Evolutionary conservation across 2,113 vertebrate genomes (phyloP).

Genomic region (Xiphophorus couchianus): DNA sequence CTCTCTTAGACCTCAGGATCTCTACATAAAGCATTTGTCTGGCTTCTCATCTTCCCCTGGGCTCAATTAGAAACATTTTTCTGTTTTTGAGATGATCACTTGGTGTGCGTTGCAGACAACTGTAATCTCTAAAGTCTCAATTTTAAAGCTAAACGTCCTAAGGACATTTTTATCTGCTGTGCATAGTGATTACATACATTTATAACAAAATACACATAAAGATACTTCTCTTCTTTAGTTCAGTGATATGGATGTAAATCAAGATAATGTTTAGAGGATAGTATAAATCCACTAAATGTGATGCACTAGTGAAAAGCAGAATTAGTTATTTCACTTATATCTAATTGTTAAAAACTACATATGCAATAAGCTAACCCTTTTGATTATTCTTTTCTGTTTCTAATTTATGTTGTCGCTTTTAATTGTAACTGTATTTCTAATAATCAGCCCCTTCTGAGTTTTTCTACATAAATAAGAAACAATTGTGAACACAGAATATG

Average conservation of each 20-base stretch:
- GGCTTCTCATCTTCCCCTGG: constrained; percentile 41
- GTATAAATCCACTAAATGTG: too few species aligned
- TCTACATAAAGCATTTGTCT: constrained; percentile 31
- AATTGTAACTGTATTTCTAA: too few species aligned
- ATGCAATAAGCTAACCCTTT: too few species aligned
- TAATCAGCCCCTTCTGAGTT: too few species aligned
- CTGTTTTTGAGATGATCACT: constrained; percentile 17
- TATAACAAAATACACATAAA: neutral
- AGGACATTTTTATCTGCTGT: constrained; percentile 11
- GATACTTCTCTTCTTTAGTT: neutral
- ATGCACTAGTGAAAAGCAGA: too few species aligned
- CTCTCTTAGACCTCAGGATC: constrained; percentile 62
- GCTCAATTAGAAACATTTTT: constrained; percentile 64
- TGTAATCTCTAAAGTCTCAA: constrained; percentile 23
- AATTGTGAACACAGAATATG: too few species aligned
- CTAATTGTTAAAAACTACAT: too few species aligned
- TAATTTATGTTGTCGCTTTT: too few species aligned
- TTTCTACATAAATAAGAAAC: too few species aligned
- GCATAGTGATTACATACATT: neutral
- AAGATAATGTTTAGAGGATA: neutral
- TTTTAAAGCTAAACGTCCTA: constrained; percentile 11
- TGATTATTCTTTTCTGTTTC: too few species aligned
- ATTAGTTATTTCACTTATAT: too few species aligned
- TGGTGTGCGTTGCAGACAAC: constrained; percentile 10
- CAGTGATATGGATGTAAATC: neutral